phyloP scores from a whole-genome alignment of 30 jellyfish, hydroid and myxozoan genomes.

The Pseudorhiza aurosa region DNA sequence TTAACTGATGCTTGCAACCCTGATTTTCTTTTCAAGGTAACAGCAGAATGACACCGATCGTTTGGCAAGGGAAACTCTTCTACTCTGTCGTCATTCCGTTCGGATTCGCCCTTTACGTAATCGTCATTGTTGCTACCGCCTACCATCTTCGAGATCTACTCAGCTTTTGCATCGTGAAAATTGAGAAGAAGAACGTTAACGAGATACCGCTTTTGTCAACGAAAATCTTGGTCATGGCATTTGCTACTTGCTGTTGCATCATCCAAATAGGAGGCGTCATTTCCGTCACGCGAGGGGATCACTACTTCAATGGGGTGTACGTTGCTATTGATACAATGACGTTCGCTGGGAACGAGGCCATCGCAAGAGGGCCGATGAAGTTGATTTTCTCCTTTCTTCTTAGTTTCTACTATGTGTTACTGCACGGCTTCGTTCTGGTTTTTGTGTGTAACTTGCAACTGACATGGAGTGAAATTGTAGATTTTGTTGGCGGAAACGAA shows the following conservation, averaged over 20 bases:
- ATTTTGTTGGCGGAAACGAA: not conserved
- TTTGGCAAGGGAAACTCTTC: slow-evolving; percentile 42
- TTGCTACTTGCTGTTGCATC: slow-evolving; percentile 23
- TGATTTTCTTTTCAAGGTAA: slow-evolving; percentile 35
- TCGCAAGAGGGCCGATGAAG: slow-evolving; percentile 14
- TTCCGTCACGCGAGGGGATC: not conserved
- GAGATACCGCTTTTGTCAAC: slow-evolving; percentile 12
- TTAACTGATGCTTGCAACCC: too few species aligned
- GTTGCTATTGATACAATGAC: slow-evolving; percentile 46
- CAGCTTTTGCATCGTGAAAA: not conserved
- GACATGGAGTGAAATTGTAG: slow-evolving; percentile 39
- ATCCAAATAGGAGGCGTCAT: slow-evolving; percentile 35
- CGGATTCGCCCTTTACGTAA: slow-evolving; percentile 57
- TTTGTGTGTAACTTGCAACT: slow-evolving; percentile 22
- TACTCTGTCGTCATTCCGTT: slow-evolving; percentile 50
- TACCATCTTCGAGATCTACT: slow-evolving; percentile 48
- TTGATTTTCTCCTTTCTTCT: slow-evolving; percentile 27
- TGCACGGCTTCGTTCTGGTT: slow-evolving; percentile 43
- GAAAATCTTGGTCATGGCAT: slow-evolving; percentile 24
- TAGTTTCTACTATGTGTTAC: slow-evolving; percentile 23
- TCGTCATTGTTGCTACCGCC: slow-evolving; percentile 34
- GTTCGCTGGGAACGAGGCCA: slow-evolving; percentile 47
- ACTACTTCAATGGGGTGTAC: slow-evolving; percentile 49
- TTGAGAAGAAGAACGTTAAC: slow-evolving; percentile 5
- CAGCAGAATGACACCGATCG: slow-evolving; percentile 48